Evolutionary conservation across 2,888 invertebrate genomes (phyloP), one percentile per base, ranked within the genome.

Genomic region (Metallyticus violacea): DNA sequence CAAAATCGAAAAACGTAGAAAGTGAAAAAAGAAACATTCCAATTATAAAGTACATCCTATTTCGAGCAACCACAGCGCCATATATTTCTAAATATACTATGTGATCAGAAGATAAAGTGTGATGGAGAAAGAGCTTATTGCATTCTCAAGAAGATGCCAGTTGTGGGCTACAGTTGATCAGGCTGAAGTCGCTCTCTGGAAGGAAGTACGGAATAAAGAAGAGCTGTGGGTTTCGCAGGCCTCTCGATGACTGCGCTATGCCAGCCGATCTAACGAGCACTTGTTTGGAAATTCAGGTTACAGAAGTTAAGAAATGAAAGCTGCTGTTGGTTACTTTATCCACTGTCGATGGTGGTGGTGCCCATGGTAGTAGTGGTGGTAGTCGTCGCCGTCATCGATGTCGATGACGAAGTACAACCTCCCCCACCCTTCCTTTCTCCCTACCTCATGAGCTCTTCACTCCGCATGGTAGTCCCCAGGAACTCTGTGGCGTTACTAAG

Each of bases 271-370:
- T 62, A 62, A 62, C 40, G 15, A 62, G 40, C 40, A 80, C 87
- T 85, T 78, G 88, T 88, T 88, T 86, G 85, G 85, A 81, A 86
- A 88, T 87, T 85, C 88, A 88, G 88, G 88, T 88, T 88, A 88
- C 76, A 86, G 29, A 79, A 30, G 85, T 88, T 86, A 85, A 85
- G 88, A 88, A 88, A 88, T 86, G 86, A 86, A 85, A 87, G 85
- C 87, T 87, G 86, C 22, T 84, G 84, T 26, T 84, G 77, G 79
- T 26, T 81, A 28, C 29, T 22, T n/a, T 28, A 25, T 9, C 29
- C 79, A 15, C 77, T n/a, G 40, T 15, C 9, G 40, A 1, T 62
- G 40, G 40, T 62, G 40, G 40, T 62, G 40, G 40, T 4, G 15
- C 15, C 22, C 3, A 15, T 62, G 40, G 40, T 29, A 29, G 29